These are phyloP conservation scores for Eurystomus glaucurus DNA, from an alignment of 2,797 vertebrate genomes.

Conservation along the genomic window DNA sequence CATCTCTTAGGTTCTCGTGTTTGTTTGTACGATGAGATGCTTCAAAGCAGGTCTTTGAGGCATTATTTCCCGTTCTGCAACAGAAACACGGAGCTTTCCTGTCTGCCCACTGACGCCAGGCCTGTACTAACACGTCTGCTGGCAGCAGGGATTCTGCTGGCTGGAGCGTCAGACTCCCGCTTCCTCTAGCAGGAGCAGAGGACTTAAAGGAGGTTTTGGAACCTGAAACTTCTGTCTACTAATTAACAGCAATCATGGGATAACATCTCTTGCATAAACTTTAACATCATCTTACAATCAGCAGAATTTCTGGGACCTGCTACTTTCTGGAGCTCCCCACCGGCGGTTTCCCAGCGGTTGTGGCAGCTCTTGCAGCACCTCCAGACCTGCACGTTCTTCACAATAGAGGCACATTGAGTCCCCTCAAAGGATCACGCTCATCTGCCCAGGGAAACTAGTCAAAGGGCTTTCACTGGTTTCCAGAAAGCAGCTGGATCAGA, in stretches of 20 bases:
- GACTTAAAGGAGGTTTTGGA: background rate
- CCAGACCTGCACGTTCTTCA: rapidly evolving
- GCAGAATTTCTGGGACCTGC: background rate
- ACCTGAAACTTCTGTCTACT: background rate
- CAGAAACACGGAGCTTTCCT: background rate
- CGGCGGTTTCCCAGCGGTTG: rapidly evolving
- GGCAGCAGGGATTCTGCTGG: background rate
- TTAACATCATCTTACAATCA: background rate
- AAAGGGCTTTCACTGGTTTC: background rate
- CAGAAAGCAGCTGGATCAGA: background rate
- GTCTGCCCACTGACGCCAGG: background rate
- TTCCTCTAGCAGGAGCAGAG: background rate
- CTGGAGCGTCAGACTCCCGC: background rate
- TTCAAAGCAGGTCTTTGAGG: background rate
- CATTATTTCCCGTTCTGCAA: background rate
- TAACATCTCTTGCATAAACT: background rate
- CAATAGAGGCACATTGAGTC: background rate
- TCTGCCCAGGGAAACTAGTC: background rate
- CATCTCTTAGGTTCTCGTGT: background rate
- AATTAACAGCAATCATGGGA: background rate
- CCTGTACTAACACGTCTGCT: background rate
- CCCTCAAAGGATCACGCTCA: background rate
- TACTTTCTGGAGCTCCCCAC: background rate
- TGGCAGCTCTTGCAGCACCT: background rate
- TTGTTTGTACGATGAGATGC: background rate